Base-by-base conservation (phyloP, 2,113 vertebrate species). In the Vulpes vulpes region DNA sequence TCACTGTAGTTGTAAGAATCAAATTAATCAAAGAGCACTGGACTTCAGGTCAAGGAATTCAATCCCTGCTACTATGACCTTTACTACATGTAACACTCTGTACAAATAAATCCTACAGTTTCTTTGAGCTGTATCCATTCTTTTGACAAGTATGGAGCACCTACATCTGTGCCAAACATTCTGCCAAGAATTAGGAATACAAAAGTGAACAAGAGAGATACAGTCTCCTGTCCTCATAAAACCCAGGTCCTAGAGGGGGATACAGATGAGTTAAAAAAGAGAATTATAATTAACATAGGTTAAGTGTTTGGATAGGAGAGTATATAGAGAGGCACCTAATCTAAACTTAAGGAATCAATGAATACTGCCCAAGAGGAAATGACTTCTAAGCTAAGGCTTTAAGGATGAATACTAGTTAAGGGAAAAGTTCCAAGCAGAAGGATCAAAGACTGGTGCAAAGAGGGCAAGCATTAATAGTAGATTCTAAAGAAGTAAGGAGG, bases 261-360 rank as follows among this genome's bases (percentile, higher is more conserved):
- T 0, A 84, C n/a, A 94, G 27, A 92, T 32, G 23, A 91, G n/a
- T 25, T 25, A 32, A 79, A 87, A 90, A n/a, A 57, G 53, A 12
- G 38, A 85, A 91, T 55, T 76, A 64, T 4, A 90, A 89, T 59
- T 12, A 43, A 2, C 91, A 51, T 2, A 38, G 19, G 27, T 11
- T 87, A 95, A 81, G 35, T 78, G 60, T 27, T 82, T 57, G 30
- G 22, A 55, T 17, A 85, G 25, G 0, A 30, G 23, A 78, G 11
- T 30, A 43, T 10, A 1, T 65, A 80, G 30, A 96, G 55, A 82
- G 22, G 2, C 11, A 86, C 19, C 20, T 67, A 71, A 92, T 84
- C 51, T 43, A 94, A 43, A 74, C 43, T 57, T 74, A 91, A 82
- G 30, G 53, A 43, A 43, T 96, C 65, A 96, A 96, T 59, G 60